Conservation (phyloP, 2,888 invertebrate genomes). For the Hoplodrina blanda region DNA sequence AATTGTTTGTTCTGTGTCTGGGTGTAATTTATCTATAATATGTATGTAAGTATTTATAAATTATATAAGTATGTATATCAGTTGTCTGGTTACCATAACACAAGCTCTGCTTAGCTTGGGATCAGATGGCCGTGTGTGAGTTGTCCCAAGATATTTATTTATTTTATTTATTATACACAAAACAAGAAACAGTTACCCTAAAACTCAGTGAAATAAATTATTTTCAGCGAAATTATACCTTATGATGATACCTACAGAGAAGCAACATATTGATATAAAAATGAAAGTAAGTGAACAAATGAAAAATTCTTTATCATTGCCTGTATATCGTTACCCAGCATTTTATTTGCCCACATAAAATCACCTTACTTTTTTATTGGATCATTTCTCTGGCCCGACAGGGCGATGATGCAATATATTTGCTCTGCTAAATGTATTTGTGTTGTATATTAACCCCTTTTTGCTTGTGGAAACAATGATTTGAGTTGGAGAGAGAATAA, state of each 20-base stretch:
- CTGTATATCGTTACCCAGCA: background rate
- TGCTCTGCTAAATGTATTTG: slow-evolving; percentile 54
- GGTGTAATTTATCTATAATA: no score
- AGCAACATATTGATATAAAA: background rate
- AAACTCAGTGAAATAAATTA: background rate
- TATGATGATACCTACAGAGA: background rate
- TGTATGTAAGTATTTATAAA: no score
- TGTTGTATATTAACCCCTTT: slow-evolving; percentile 41
- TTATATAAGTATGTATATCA: no score
- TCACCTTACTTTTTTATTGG: slow-evolving; percentile 32
- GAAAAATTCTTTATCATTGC: slow-evolving; percentile 11
- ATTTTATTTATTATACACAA: no score
- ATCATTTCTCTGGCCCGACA: slow-evolving; percentile 13
- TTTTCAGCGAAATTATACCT: background rate
- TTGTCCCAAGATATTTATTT: no score
- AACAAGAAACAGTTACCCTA: background rate
- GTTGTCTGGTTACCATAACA: no score
- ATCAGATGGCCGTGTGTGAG: no score
- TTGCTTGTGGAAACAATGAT: slow-evolving; percentile 49
- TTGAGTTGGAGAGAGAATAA: slow-evolving; percentile 11
- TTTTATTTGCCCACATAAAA: slow-evolving; percentile 35
- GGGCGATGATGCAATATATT: slow-evolving; percentile 53
- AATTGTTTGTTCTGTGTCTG: no score
- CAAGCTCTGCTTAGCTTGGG: no score
- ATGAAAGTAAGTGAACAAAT: slow-evolving; percentile 14